Percentiles rank a stretch among this genome's conserved stretches.
These are phyloP conservation scores for Lasioglossum leucozonium DNA, from an alignment of 2,888 invertebrate genomes.

Conservation along the genomic window DNA sequence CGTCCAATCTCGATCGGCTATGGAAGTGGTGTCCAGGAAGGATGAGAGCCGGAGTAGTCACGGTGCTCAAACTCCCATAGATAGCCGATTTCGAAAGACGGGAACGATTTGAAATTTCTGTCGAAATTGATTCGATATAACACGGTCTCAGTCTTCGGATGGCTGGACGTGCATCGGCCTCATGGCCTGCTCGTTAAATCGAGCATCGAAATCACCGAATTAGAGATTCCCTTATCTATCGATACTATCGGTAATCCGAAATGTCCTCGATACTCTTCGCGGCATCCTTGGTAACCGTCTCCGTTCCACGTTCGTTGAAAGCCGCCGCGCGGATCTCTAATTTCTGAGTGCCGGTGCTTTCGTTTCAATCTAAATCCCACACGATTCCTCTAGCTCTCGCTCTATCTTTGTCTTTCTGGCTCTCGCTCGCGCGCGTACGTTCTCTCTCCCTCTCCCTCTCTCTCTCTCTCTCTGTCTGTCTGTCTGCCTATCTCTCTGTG, in stretches of 20 bases:
- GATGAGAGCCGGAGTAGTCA: background rate
- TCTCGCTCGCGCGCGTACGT: background rate
- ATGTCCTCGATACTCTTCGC: conserved; percentile 15
- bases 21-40: background rate
- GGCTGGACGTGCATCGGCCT: conserved; percentile 9
- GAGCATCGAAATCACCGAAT: conserved; percentile 61
- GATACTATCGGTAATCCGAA: conserved; percentile 4
- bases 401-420: background rate
- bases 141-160: too few species aligned
- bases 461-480: background rate
- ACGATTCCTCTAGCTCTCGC: conserved; percentile 8
- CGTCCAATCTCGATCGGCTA: background rate
- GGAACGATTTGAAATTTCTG: background rate
- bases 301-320: background rate
- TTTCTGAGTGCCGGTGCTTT: conserved; percentile 6
- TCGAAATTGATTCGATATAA: background rate
- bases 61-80: background rate
- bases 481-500: background rate
- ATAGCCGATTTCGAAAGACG: conserved; percentile 24
- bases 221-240: conserved; percentile 35
- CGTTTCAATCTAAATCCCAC: conserved; percentile 16
- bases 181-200: conserved; percentile 46
- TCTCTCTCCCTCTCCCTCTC: background rate
- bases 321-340: conserved; percentile 24
- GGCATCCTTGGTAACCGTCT: conserved; percentile 15